Evolutionary conservation across 2,888 invertebrate species (phyloP).

Genomic region (Lithophane semibrunnea): DNA sequence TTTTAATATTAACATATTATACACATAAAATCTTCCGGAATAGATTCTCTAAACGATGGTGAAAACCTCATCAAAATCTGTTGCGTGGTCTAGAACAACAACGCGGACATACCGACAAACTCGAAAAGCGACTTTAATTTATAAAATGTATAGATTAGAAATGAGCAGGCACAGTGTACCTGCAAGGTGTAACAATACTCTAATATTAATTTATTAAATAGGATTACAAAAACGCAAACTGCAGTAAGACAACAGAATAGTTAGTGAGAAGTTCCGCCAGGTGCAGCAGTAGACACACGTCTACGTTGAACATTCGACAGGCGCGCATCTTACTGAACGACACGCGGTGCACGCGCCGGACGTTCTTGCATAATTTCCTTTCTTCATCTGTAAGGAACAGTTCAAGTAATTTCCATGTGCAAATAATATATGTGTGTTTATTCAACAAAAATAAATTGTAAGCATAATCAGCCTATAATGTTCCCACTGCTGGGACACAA

Average conservation of each 20-base stretch:
- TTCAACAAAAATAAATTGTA: neutral
- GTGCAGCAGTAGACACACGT: neutral
- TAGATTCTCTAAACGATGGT: no score
- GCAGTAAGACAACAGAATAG: constrained; percentile 15
- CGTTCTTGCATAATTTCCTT: constrained; percentile 8
- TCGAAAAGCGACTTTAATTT: no score
- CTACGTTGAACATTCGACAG: constrained; percentile 9
- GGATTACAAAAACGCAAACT: constrained; percentile 22
- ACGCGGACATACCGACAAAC: no score
- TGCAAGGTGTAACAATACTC: no score
- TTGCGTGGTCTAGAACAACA: no score
- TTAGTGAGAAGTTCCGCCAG: neutral
- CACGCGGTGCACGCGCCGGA: neutral
- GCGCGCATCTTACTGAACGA: constrained; percentile 18
- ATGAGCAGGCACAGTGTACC: no score
- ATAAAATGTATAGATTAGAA: no score
- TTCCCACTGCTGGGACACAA: neutral
- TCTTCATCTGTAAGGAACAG: constrained; percentile 6
- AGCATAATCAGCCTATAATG: no score
- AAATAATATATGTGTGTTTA: neutral
- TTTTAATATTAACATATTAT: no score
- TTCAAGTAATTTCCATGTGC: neutral
- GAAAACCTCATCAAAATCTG: no score
- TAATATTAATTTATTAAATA: no score
- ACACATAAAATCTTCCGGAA: no score